Base-by-base conservation (phyloP, 2,113 vertebrate species). In the Pteronura brasiliensis region DNA sequence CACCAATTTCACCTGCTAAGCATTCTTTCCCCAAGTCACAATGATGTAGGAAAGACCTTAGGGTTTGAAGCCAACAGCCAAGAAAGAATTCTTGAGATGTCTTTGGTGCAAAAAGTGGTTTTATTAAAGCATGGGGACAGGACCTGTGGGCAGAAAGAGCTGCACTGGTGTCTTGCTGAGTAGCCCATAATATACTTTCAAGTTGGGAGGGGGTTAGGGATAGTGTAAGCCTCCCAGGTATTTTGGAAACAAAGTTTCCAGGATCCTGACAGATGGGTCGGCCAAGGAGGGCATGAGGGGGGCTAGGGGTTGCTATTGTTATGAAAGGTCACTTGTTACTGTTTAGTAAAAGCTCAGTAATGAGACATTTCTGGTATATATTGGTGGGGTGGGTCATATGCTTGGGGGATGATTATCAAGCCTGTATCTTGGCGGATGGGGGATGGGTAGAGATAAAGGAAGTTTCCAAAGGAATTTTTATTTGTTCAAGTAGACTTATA, bases 271-370 rank as follows among this genome's bases (percentile, higher is more conserved):
- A 0, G 14, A 52, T 52, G 5, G 52, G 52, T 5, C 52, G 0
- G 52, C 52, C 5, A 1, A 10, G 17, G 49, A 12, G 49, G 49
- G 49, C 3, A 6, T 4, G 0, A 6, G 52, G 6, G 17, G 17
- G 67, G n/a, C n/a, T n/a, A n/a, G 17, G 67, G 34, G 17, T 9
- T 4, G 67, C 67, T 69, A 20, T 20, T 36, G 34, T 69, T n/a
- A n/a, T 8, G 17, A 69, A 69, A 69, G 34, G 67, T 69, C 17
- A 18, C 20, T n/a, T 36, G 15, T 36, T 69, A 69, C 67, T 36
- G 34, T n/a, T n/a, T 36, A n/a, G 18, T 36, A 36, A 69, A 69
- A 69, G 18, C 15, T 69, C 67, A 20, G 67, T 20, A n/a, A 36
- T 69, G 67, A 69, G 17, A n/a, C 67, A n/a, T 17, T 69, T 20